Percentiles rank a stretch among this genome's conserved stretches.
Evolutionary conservation across 1,140 invertebrate genomes (phyloP).

Genomic region (Tetragnatha versicolor): DNA sequence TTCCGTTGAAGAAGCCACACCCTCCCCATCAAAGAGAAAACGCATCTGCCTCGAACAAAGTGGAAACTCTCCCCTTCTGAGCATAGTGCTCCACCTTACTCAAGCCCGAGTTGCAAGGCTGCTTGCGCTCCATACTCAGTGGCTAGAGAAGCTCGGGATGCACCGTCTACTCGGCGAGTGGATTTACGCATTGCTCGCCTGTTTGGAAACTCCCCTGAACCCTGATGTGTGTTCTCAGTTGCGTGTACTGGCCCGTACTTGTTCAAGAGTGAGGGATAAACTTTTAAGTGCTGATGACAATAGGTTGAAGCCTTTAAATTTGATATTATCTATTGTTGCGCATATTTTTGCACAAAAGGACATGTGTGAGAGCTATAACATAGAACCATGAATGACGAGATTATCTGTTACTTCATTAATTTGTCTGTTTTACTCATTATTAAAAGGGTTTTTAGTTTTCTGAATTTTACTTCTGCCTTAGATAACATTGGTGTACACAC

Average conservation of each 20-base stretch:
- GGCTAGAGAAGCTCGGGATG: slow-evolving; percentile 4
- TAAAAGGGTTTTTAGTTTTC: too few species aligned
- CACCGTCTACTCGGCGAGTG: slow-evolving; percentile 67
- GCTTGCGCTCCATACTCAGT: slow-evolving; percentile 3
- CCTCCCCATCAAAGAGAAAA: not conserved
- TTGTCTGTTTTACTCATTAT: too few species aligned
- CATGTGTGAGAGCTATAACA: too few species aligned
- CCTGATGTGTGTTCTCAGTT: slow-evolving; percentile 70
- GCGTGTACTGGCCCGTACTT: slow-evolving; percentile 67
- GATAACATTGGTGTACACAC: too few species aligned
- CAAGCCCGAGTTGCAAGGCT: not conserved
- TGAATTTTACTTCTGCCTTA: too few species aligned
- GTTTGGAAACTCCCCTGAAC: slow-evolving; percentile 70
- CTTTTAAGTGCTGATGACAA: slow-evolving; percentile 66
- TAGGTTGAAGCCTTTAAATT: slow-evolving; percentile 67
- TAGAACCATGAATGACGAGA: too few species aligned
- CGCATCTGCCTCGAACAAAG: not conserved
- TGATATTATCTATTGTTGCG: slow-evolving; percentile 71
- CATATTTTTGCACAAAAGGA: slow-evolving; percentile 72
- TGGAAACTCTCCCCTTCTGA: not conserved
- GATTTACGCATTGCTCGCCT: slow-evolving; percentile 70
- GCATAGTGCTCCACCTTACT: slow-evolving; percentile 11
- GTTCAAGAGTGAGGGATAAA: slow-evolving; percentile 67
- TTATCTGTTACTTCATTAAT: too few species aligned
- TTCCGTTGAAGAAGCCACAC: not conserved